These are phyloP conservation scores for Bombus confusus DNA, from an alignment of 1,140 invertebrate genomes.

Conservation along the genomic window DNA sequence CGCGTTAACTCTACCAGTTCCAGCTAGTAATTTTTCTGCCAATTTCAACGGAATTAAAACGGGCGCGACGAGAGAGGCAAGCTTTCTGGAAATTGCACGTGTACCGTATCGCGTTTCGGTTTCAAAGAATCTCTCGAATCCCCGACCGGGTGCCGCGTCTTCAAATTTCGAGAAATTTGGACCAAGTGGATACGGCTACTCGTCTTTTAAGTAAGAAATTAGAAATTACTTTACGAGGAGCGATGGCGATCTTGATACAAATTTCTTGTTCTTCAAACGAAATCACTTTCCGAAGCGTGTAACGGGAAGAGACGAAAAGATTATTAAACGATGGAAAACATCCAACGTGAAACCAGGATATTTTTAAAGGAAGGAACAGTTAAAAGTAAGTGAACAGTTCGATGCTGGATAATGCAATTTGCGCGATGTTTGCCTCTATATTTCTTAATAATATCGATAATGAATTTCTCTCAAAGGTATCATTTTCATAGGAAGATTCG, in stretches of 20 bases:
- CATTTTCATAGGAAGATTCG: not conserved
- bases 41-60: slow-evolving; percentile 2
- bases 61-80: not conserved
- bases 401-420: no score
- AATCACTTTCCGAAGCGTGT: not conserved
- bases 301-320: not conserved
- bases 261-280: not conserved
- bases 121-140: not conserved
- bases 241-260: no score
- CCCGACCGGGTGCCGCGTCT: no score
- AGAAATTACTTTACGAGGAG: not conserved
- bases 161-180: not conserved
- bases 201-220: not conserved
- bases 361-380: not conserved
- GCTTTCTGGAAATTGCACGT: not conserved
- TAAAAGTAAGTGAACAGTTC: no score
- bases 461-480: not conserved
- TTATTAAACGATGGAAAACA: not conserved
- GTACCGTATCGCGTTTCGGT: not conserved
- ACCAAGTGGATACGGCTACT: no score
- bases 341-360: not conserved
- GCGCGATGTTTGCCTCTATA: no score
- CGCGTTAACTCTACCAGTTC: slow-evolving; percentile 16
- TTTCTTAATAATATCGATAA: not conserved
- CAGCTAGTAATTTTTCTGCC: slow-evolving; percentile 1